Conservation (phyloP, 2,797 vertebrate species). For the Crenuchus spilurus region DNA sequence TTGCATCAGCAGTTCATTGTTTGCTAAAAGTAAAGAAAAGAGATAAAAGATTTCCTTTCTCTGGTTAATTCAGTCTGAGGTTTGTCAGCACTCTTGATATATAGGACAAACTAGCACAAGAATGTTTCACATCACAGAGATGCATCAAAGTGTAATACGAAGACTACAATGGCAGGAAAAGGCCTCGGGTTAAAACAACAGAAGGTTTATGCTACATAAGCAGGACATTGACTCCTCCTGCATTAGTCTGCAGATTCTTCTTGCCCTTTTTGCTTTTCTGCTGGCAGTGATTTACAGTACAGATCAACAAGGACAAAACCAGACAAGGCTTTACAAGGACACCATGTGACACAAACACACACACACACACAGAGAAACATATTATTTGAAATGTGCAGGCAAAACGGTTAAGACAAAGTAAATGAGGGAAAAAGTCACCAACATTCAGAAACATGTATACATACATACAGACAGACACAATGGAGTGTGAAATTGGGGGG, state of each 20-base stretch:
- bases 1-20: too few relatives aligned
- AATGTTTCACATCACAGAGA: constrained; percentile 13
- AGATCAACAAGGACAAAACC: constrained; percentile 15
- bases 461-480: constrained; percentile 22
- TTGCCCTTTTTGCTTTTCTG: not conserved
- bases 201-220: constrained; percentile 14
- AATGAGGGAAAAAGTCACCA: not conserved
- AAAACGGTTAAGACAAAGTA: not conserved
- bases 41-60: not conserved
- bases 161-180: constrained; percentile 49
- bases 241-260: constrained; percentile 4
- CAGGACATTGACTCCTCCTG: constrained; percentile 2
- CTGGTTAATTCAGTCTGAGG: not conserved
- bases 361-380: not conserved
- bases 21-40: not conserved
- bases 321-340: not conserved
- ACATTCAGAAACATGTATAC: not conserved
- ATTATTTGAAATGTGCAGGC: not conserved
- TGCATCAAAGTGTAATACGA: not conserved
- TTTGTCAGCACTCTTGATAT: not conserved
- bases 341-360: constrained; percentile 23
- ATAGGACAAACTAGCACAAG: constrained; percentile 12
- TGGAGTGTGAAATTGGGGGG: constrained; percentile 25
- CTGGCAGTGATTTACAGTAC: not conserved
- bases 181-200: constrained; percentile 37